phyloP scores from a whole-genome alignment of 2,888 invertebrate genomes.

The Lysandra bellargus region DNA sequence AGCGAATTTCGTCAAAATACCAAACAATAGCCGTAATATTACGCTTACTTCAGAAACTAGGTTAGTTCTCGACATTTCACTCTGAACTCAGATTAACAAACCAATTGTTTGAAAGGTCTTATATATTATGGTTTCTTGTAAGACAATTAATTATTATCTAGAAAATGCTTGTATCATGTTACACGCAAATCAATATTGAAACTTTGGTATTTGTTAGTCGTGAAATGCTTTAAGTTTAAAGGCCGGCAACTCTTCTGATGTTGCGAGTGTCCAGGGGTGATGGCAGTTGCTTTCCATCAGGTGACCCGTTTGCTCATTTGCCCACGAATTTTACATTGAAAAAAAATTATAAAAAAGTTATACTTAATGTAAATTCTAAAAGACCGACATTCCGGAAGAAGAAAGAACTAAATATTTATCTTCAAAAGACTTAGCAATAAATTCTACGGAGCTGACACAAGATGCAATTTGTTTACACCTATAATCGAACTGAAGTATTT shows the following conservation, averaged over 20 bases:
- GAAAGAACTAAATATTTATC: neutral
- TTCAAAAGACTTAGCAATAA: neutral
- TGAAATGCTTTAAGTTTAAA: neutral
- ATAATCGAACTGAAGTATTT: no score
- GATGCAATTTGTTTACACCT: no score
- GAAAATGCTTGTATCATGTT: constrained; percentile 20
- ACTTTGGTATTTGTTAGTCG: constrained; percentile 16
- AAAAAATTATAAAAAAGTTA: no score
- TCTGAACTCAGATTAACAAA: constrained; percentile 62
- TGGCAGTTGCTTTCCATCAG: no score
- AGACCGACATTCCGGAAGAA: neutral
- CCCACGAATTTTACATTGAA: no score
- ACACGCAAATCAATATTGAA: neutral
- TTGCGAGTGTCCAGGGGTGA: no score
- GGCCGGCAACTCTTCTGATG: no score
- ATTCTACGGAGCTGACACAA: neutral
- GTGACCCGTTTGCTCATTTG: no score
- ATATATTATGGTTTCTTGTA: constrained; percentile 21
- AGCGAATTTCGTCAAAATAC: constrained; percentile 20
- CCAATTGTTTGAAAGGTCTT: constrained; percentile 44
- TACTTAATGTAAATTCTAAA: neutral
- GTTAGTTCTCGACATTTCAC: constrained; percentile 52
- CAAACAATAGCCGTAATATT: neutral
- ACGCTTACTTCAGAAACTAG: constrained; percentile 35
- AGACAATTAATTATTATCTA: constrained; percentile 24